These are phyloP conservation scores for Merodon equestris DNA, from an alignment of 2,888 invertebrate species.

Conservation along the genomic window DNA sequence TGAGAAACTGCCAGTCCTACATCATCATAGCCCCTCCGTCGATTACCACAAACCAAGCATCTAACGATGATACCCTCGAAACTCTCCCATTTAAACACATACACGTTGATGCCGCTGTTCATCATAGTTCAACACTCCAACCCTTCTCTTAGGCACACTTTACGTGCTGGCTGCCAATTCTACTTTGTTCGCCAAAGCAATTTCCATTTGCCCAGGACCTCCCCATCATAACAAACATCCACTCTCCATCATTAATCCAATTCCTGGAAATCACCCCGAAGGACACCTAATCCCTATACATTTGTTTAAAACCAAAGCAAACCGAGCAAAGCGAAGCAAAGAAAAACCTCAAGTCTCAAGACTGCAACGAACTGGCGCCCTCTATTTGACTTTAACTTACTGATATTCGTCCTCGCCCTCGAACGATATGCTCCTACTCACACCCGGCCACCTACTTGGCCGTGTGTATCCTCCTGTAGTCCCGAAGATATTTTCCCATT, in stretches of 20 bases:
- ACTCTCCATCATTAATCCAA: constrained; percentile 67
- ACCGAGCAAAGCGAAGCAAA: constrained; percentile 7
- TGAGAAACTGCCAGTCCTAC: no score
- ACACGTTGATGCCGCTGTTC: no score
- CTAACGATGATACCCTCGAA: no score
- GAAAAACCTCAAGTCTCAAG: constrained; percentile 40
- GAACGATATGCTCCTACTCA: neutral
- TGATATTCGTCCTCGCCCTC: constrained; percentile 5
- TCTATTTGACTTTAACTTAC: constrained; percentile 62
- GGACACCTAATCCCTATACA: constrained; percentile 63
- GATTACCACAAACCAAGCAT: no score
- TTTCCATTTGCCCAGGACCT: constrained; percentile 18
- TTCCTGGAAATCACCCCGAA: constrained; percentile 51
- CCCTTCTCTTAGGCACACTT: neutral
- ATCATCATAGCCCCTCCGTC: no score
- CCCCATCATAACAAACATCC: constrained; percentile 51
- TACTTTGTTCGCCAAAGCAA: constrained; percentile 25
- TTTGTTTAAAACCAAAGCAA: constrained; percentile 52
- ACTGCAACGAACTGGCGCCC: constrained; percentile 58
- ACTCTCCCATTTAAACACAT: no score
- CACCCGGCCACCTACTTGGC: constrained; percentile 2
- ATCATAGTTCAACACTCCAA: no score
- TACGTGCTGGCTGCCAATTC: neutral
- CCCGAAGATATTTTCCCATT: constrained; percentile 21
- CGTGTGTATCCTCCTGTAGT: no score